Percentiles rank a stretch among this genome's conserved stretches.
Conservation (phyloP, 2,113 vertebrate species). For the Oreocharis arfaki region DNA sequence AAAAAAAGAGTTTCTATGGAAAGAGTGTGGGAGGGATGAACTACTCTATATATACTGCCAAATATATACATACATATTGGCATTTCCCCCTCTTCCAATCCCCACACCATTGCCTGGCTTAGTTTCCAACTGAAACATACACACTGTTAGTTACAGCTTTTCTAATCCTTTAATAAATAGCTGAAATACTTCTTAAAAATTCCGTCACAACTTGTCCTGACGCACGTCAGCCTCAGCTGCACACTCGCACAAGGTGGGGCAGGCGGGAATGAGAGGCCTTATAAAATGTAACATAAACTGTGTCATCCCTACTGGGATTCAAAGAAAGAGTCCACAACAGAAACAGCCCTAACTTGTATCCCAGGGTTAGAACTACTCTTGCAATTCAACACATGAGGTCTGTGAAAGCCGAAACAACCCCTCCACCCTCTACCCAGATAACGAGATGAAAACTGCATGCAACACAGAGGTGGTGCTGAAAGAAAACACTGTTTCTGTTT, state of each 20-base stretch:
- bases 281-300: background rate
- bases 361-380: background rate
- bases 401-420: background rate
- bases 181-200: constrained; percentile 1
- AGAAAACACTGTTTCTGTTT: background rate
- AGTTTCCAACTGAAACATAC: background rate
- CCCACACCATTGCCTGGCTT: background rate
- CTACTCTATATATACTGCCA: background rate
- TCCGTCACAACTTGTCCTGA: background rate
- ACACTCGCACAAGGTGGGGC: accelerated
- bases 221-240: background rate
- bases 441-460: background rate
- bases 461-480: background rate
- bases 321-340: background rate
- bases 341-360: background rate
- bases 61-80: background rate
- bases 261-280: background rate
- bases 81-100: background rate
- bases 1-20: background rate
- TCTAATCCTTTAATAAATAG: constrained; percentile 6
- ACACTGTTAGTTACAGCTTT: background rate
- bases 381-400: background rate
- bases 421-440: background rate
- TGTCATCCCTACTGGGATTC: background rate
- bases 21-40: background rate